Conservation (phyloP, 2,797 vertebrate genomes). For the Brotula barbata region DNA sequence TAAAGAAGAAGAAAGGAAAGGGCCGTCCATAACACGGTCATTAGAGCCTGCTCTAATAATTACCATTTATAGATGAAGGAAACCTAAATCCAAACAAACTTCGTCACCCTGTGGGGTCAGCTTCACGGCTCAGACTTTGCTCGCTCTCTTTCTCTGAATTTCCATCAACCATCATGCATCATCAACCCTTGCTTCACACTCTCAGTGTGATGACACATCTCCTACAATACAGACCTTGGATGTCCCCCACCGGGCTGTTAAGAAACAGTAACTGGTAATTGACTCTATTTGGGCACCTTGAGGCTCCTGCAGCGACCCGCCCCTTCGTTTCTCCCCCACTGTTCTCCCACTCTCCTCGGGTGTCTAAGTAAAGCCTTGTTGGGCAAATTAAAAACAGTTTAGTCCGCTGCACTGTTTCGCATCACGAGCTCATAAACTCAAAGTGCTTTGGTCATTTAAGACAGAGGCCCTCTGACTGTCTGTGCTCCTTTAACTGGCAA, state of each 20-base stretch:
- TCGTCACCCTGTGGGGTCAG: constrained; percentile 37
- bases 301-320: constrained; percentile 74
- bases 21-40: constrained; percentile 68
- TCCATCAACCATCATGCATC: no score
- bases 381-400: constrained; percentile 87
- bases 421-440: constrained; percentile 80
- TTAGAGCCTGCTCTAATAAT: constrained; percentile 63
- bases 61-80: constrained; percentile 67
- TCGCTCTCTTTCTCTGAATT: no score
- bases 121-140: no score
- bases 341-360: constrained; percentile 32
- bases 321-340: constrained; percentile 54
- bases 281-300: constrained; percentile 73
- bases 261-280: constrained; percentile 61
- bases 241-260: constrained; percentile 46
- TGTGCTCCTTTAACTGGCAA: constrained; percentile 77
- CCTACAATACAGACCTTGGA: constrained; percentile 32
- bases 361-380: constrained; percentile 84
- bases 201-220: constrained; percentile 25
- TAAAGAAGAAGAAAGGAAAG: constrained; percentile 43
- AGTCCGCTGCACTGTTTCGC: constrained; percentile 79
- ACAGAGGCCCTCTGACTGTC: constrained; percentile 75
- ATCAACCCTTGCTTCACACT: constrained; percentile 40
- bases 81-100: constrained; percentile 68
- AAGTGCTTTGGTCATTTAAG: constrained; percentile 78